Conservation (phyloP, 1,140 invertebrate species). For the Orchesella cincta region DNA sequence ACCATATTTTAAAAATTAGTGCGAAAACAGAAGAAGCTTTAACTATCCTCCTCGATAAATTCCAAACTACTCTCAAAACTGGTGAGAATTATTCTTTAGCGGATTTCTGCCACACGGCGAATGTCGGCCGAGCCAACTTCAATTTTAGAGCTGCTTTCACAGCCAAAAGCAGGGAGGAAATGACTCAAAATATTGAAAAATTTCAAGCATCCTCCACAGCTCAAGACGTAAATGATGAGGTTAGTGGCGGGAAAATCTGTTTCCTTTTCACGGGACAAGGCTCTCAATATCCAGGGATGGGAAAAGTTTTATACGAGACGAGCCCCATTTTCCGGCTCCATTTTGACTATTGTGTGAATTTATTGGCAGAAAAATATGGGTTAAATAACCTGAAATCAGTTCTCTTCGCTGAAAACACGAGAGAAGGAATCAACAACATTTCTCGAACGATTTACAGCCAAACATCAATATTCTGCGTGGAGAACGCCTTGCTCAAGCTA, state of each 20-base stretch:
- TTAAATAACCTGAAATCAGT: too few relatives aligned
- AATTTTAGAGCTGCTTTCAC: constrained; percentile 21
- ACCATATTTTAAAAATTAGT: constrained; percentile 31
- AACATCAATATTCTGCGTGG: constrained; percentile 1
- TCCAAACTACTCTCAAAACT: neutral
- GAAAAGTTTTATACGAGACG: constrained; percentile 31
- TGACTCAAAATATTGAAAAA: constrained; percentile 1
- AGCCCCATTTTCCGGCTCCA: constrained; percentile 30
- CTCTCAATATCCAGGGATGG: constrained; percentile 42
- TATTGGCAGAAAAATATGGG: constrained; percentile 21
- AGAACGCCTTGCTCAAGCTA: neutral
- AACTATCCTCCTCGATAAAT: neutral
- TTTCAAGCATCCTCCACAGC: neutral
- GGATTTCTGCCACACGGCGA: constrained; percentile 32
- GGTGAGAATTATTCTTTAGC: neutral
- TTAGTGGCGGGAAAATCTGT: constrained; percentile 19
- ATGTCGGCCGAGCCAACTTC: constrained; percentile 37
- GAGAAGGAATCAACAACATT: neutral
- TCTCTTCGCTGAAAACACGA: neutral
- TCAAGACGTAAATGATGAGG: constrained; percentile 4
- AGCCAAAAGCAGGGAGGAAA: constrained; percentile 24
- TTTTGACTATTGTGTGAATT: constrained; percentile 24
- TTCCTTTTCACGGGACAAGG: constrained; percentile 47
- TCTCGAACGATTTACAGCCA: constrained; percentile 21
- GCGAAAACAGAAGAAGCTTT: constrained; percentile 33